Evolutionary conservation across 1,140 invertebrate species (phyloP), one percentile per base, ranked within the genome.

Genomic region (Drosophila triauraria): DNA sequence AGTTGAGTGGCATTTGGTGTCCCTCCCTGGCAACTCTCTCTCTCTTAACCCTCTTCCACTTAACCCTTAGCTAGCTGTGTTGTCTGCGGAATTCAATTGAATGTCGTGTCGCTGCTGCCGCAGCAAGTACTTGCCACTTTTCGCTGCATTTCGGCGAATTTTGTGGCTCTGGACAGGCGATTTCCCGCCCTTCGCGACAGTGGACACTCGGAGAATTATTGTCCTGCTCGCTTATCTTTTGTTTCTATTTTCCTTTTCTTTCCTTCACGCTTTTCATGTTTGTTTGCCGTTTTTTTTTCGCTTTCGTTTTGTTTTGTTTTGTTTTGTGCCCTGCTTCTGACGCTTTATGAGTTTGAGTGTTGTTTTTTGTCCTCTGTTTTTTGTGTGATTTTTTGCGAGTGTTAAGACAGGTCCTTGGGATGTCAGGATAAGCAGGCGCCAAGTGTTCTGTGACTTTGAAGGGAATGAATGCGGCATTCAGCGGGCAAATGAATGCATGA

Each of bases 321-420:
- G 27, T 64, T 62, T 62, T 72, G 67, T 20, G 32, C 67, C 30
- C 69, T 72, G 69, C 38, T 46, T 43, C 30, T 72, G 69, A 72
- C 67, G 56, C 67, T 72, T 72, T 72, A 72, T 72, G 69, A 72
- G 69, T 70, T 59, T 50, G 69, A 72, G 69, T 72, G 67, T 57
- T 72, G 67, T 54, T 70, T 68, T 67, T 53, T 67, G 67, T 71
- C 25, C 35, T 35, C 43, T 48, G 30, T 40, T 68, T 44, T 32
- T 30, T 32, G 9, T 69, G 20, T 65, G 27, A 23, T 9, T 30
- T 48, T 53, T n/a, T 40, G n/a, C 38, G 65, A 59, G 69, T 59
- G 69, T 43, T 71, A 58, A 58, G 67, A 72, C 69, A 72, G 69
- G 69, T 72, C 69, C 69, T 72, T 72, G 67, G 69, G n/a, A 48